A percentile compares a stretch with the other conserved stretches of the same genome.
Conservation (phyloP, 2,888 invertebrate species). For the Napeogenes inachia region DNA sequence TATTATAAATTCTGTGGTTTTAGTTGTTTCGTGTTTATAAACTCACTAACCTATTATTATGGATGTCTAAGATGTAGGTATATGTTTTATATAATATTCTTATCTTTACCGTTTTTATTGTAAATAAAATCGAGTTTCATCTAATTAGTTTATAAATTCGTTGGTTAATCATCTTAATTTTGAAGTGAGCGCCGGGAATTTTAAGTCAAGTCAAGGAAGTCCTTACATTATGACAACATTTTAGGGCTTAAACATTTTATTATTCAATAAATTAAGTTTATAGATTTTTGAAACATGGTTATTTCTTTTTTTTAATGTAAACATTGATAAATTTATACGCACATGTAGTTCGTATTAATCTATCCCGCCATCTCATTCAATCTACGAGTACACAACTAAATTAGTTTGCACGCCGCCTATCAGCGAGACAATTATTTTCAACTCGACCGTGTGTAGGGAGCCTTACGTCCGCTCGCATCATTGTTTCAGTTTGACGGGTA, state of each 20-base stretch:
- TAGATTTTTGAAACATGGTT: too few relatives aligned
- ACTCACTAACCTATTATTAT: conserved; percentile 43
- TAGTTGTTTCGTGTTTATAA: conserved; percentile 41
- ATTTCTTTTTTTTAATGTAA: background rate
- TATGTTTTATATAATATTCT: too few relatives aligned
- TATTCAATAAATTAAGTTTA: too few relatives aligned
- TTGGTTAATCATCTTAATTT: too few relatives aligned
- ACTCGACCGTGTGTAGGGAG: conserved; percentile 56
- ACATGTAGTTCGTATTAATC: conserved; percentile 23
- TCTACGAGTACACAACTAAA: conserved; percentile 46
- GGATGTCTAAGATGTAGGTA: too few relatives aligned
- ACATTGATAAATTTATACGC: background rate
- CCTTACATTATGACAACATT: too few relatives aligned
- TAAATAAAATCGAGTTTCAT: too few relatives aligned
- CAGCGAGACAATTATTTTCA: conserved; percentile 71
- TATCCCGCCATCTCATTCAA: conserved; percentile 33
- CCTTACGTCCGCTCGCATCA: conserved; percentile 56
- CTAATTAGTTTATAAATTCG: too few relatives aligned
- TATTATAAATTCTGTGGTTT: conserved; percentile 33
- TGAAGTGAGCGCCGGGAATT: too few relatives aligned
- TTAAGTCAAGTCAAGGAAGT: too few relatives aligned
- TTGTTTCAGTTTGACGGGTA: conserved; percentile 43
- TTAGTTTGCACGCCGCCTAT: conserved; percentile 59
- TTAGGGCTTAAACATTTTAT: too few relatives aligned
- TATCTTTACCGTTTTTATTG: too few relatives aligned